phyloP scores from a whole-genome alignment of 2,888 invertebrate species.

The Limnephilus rhombicus region DNA sequence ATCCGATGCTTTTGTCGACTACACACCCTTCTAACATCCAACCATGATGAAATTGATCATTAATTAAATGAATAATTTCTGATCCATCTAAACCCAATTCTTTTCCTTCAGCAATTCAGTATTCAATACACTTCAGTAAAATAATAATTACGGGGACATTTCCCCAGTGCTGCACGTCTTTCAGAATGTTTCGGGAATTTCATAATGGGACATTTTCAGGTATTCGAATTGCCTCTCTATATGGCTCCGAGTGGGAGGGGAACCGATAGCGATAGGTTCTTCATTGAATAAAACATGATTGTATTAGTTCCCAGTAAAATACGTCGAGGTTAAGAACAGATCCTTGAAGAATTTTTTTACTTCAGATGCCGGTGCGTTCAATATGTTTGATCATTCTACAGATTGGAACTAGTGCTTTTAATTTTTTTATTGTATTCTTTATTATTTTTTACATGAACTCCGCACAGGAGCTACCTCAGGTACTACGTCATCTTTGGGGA shows the following conservation, averaged over 20 bases:
- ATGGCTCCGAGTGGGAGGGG: background rate
- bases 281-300: background rate
- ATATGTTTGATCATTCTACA: background rate
- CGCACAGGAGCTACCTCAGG: too few species aligned
- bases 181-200: slow-evolving; percentile 20
- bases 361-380: background rate
- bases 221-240: slow-evolving; percentile 5
- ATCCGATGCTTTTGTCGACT: too few species aligned
- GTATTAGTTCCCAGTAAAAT: background rate
- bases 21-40: too few species aligned
- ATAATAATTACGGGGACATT: background rate
- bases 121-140: background rate
- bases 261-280: background rate
- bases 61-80: too few species aligned
- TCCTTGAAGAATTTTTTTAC: background rate
- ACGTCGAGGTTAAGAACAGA: background rate
- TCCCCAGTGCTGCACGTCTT: background rate
- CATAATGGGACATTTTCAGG: background rate
- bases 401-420: background rate
- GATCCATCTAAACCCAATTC: too few species aligned
- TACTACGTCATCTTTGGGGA: too few species aligned
- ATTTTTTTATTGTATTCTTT: background rate
- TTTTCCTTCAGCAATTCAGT: background rate
- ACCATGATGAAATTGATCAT: too few species aligned
- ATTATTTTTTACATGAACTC: too few species aligned